Conservation (phyloP, 2,888 invertebrate genomes). For the Colletes collaris region DNA sequence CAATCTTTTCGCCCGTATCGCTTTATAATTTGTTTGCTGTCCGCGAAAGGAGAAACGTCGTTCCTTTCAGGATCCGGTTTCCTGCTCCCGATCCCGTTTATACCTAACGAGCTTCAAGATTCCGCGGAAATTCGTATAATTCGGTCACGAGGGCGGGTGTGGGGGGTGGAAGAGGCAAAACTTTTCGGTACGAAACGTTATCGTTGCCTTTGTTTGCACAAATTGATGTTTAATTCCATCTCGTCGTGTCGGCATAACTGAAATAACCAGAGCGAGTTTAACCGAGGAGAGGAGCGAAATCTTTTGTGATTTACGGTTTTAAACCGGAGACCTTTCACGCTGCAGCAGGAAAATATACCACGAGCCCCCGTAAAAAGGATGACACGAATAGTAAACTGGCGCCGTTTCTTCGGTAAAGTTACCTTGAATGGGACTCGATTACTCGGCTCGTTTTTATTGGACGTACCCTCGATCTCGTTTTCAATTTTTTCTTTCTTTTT, state of each 20-base stretch:
- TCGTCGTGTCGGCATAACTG: constrained; percentile 17
- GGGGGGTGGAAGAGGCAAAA: constrained; percentile 3
- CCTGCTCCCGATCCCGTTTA: neutral
- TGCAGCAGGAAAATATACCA: neutral
- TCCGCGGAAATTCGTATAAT: constrained; percentile 23
- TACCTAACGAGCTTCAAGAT: neutral
- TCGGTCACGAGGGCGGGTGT: neutral
- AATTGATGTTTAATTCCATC: constrained; percentile 36
- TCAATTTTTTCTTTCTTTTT: constrained; percentile 1
- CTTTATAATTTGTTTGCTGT: constrained; percentile 5
- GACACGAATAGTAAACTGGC: neutral
- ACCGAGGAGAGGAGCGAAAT: neutral
- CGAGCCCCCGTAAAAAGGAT: neutral
- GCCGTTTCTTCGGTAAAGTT: constrained; percentile 3
- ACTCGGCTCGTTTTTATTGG: constrained; percentile 2
- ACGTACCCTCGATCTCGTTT: neutral
- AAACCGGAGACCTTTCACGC: neutral
- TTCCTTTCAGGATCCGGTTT: neutral
- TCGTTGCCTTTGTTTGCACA: constrained; percentile 26
- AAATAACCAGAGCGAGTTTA: neutral
- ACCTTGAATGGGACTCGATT: constrained; percentile 12
- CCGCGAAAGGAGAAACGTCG: neutral
- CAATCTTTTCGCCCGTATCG: constrained; percentile 5
- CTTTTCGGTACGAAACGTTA: constrained; percentile 21
- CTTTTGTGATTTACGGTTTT: constrained; percentile 1